These are phyloP conservation scores for Taenioides sp. DNA, from an alignment of 2,797 vertebrate species.

Conservation along the genomic window DNA sequence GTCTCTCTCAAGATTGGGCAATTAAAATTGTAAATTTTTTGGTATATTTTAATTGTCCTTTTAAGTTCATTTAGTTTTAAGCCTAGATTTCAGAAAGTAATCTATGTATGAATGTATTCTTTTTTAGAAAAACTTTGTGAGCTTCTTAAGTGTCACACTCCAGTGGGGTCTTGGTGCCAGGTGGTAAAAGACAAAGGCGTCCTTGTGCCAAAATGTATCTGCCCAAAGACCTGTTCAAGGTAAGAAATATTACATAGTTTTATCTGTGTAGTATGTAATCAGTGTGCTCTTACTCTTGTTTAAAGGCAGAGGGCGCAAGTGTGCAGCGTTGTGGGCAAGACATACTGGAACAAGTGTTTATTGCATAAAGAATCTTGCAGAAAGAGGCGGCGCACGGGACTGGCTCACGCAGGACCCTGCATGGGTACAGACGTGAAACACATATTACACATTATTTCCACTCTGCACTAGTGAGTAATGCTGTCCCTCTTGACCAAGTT, in stretches of 20 bases:
- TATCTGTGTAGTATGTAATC: neutral
- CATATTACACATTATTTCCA: conserved; percentile 25
- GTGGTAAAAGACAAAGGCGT: conserved; percentile 56
- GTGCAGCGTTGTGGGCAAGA: conserved; percentile 78
- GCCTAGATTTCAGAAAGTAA: neutral
- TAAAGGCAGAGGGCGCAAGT: conserved; percentile 76
- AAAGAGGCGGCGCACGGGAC: conserved; percentile 68
- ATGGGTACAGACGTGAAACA: conserved; percentile 61
- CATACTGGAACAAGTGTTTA: conserved; percentile 72
- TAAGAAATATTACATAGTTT: conserved; percentile 31
- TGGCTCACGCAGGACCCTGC: conserved; percentile 74
- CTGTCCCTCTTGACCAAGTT: conserved; percentile 55
- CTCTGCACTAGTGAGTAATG: conserved; percentile 22
- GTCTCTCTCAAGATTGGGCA: neutral
- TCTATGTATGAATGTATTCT: neutral
- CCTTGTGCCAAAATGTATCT: conserved; percentile 62
- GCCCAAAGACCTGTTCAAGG: conserved; percentile 68
- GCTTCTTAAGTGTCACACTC: conserved; percentile 68
- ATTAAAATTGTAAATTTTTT: neutral
- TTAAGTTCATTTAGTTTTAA: neutral
- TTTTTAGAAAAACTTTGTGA: conserved; percentile 69
- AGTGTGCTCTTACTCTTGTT: conserved; percentile 25
- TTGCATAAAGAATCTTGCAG: conserved; percentile 78
- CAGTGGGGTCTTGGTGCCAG: conserved; percentile 69
- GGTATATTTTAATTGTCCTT: neutral